A percentile compares a stretch with the other conserved stretches of the same genome.
Conservation (phyloP, 2,888 invertebrate species). For the Parascotia fuliginaria region DNA sequence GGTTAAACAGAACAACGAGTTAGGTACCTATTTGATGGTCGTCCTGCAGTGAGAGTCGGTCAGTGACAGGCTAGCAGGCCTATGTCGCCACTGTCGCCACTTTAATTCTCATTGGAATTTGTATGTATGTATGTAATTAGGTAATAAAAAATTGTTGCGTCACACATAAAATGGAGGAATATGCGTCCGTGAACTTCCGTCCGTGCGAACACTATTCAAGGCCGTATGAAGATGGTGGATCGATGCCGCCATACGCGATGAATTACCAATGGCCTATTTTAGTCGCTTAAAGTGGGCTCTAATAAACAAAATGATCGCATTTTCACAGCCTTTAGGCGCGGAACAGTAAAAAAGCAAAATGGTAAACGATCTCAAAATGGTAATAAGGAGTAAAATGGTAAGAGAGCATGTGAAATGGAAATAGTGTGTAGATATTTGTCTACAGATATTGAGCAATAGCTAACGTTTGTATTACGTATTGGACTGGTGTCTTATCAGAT, state of each 20-base stretch:
- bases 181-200: constrained; percentile 80
- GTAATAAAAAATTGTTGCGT: constrained; percentile 51
- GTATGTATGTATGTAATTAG: constrained; percentile 38
- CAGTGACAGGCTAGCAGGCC: too few relatives aligned
- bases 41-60: not conserved
- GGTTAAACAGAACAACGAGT: not conserved
- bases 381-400: too few relatives aligned
- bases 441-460: constrained; percentile 15
- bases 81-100: too few relatives aligned
- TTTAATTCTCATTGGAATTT: constrained; percentile 32
- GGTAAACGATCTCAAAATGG: too few relatives aligned
- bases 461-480: not conserved
- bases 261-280: constrained; percentile 62
- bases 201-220: constrained; percentile 71
- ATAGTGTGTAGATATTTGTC: constrained; percentile 48
- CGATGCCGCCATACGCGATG: constrained; percentile 67
- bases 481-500: not conserved
- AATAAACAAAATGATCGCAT: constrained; percentile 75
- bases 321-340: constrained; percentile 70
- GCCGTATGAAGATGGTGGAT: constrained; percentile 67
- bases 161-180: constrained; percentile 37
- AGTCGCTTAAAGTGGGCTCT: constrained; percentile 62
- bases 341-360: constrained; percentile 59
- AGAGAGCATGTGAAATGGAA: too few relatives aligned
- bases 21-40: not conserved